These are phyloP conservation scores for Psix sp. DNA, from an alignment of 1,140 invertebrate genomes.

Conservation along the genomic window DNA sequence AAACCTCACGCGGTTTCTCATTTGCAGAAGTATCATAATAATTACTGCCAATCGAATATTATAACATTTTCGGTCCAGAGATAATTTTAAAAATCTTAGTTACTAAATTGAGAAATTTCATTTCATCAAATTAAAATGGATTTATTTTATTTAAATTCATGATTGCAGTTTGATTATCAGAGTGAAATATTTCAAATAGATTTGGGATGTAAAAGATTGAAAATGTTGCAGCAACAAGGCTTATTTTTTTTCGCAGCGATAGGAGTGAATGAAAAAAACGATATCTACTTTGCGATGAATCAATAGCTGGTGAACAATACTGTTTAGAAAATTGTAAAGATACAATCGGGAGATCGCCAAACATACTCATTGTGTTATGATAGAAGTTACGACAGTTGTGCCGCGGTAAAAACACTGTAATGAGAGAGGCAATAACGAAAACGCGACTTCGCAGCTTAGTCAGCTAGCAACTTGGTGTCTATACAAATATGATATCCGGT, in stretches of 20 bases:
- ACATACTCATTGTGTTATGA: constrained; percentile 46
- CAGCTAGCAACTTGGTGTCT: constrained; percentile 14
- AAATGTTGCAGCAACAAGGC: constrained; percentile 2
- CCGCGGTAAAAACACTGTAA: constrained; percentile 28
- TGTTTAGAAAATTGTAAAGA: constrained; percentile 23
- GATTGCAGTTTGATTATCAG: too few species aligned
- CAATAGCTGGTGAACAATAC: constrained; percentile 35
- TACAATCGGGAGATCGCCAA: constrained; percentile 40
- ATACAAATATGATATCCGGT: constrained; percentile 47
- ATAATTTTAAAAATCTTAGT: too few species aligned
- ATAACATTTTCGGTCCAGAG: too few species aligned
- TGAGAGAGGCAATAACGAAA: constrained; percentile 27
- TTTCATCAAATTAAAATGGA: too few species aligned
- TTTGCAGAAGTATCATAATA: too few species aligned
- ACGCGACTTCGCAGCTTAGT: constrained; percentile 35
- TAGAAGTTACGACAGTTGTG: constrained; percentile 29
- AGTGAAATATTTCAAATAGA: too few species aligned
- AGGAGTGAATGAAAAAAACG: constrained; percentile 1
- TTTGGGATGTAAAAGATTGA: neutral
- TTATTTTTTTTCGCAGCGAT: neutral
- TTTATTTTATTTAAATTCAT: too few species aligned
- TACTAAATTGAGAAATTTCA: too few species aligned
- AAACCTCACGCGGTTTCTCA: too few species aligned
- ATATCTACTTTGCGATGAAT: constrained; percentile 17
- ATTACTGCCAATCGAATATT: too few species aligned